These are phyloP conservation scores for Nannospalax galili DNA, from an alignment of 2,113 vertebrate genomes.

Conservation along the genomic window DNA sequence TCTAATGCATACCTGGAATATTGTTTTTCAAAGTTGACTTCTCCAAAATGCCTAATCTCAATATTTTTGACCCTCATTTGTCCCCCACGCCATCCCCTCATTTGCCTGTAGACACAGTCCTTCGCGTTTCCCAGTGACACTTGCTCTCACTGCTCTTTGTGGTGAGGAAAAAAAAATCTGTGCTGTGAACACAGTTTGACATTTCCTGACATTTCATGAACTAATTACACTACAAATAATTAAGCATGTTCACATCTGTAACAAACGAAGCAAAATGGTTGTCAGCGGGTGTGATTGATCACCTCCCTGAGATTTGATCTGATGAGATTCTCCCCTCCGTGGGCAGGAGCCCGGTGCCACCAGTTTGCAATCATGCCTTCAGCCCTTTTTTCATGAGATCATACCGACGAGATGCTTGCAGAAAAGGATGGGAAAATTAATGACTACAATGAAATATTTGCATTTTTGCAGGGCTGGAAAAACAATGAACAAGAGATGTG, in stretches of 20 bases:
- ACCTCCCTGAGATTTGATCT: slow-evolving; percentile 91
- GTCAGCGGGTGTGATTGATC: slow-evolving; percentile 93
- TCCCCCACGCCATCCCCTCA: slow-evolving; percentile 73
- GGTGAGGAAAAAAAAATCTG: slow-evolving; percentile 83
- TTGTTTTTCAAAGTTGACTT: slow-evolving; percentile 62
- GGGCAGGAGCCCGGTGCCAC: slow-evolving; percentile 87
- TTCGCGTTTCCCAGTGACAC: slow-evolving; percentile 87
- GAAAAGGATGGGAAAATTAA: slow-evolving; percentile 99
- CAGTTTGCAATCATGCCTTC: slow-evolving; percentile 91
- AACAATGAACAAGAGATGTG: slow-evolving; percentile 96
- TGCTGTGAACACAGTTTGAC: slow-evolving; percentile 89
- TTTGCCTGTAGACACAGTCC: slow-evolving; percentile 83
- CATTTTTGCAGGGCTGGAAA: slow-evolving; percentile 94
- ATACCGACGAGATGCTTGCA: slow-evolving; percentile 92
- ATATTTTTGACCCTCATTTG: slow-evolving; percentile 85
- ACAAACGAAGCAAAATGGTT: slow-evolving; percentile 91
- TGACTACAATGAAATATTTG: slow-evolving; percentile 98
- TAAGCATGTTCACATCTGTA: slow-evolving; percentile 95
- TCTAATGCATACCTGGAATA: neutral
- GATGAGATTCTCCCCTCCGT: slow-evolving; percentile 89
- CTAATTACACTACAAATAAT: slow-evolving; percentile 97
- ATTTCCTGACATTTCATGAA: slow-evolving; percentile 93
- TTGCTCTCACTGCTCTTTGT: slow-evolving; percentile 87
- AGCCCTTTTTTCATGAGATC: slow-evolving; percentile 92
- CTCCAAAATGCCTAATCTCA: slow-evolving; percentile 83